Conservation (phyloP, 2,888 invertebrate species). For the Patella caerulea region DNA sequence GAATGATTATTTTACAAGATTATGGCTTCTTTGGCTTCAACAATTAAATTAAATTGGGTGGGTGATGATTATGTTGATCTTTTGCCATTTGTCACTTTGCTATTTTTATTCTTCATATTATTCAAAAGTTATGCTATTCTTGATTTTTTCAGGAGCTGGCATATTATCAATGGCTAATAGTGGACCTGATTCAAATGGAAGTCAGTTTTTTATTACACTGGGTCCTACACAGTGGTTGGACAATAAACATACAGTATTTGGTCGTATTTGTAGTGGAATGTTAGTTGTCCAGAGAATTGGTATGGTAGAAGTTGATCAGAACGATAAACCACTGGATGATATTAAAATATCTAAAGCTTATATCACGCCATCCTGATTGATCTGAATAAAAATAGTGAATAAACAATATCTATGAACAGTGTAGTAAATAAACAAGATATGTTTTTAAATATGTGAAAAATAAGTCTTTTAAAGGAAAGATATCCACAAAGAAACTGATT, state of each 20-base stretch:
- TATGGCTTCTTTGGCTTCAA: not conserved
- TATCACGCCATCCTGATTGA: conserved; percentile 48
- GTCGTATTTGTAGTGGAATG: conserved; percentile 89
- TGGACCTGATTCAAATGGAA: conserved; percentile 96
- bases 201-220: conserved; percentile 97
- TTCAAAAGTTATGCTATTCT: not conserved
- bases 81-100: not conserved
- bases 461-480: too few species aligned
- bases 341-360: conserved; percentile 63
- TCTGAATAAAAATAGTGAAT: not conserved
- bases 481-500: too few species aligned
- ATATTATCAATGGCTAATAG: conserved; percentile 98
- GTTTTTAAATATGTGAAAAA: too few species aligned
- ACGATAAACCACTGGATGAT: conserved; percentile 84
- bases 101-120: not conserved
- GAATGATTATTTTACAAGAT: too few species aligned
- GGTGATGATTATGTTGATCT: not conserved
- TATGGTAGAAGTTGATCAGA: conserved; percentile 92
- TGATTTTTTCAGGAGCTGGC: conserved; percentile 77
- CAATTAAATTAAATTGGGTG: too few species aligned
- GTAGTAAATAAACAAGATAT: too few species aligned
- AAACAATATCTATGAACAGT: not conserved
- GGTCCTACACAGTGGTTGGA: conserved; percentile 98
- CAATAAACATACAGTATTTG: conserved; percentile 97
- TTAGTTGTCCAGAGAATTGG: conserved; percentile 92